phyloP scores from a whole-genome alignment of 2,113 vertebrate species.

The Seriola aureovittata region DNA sequence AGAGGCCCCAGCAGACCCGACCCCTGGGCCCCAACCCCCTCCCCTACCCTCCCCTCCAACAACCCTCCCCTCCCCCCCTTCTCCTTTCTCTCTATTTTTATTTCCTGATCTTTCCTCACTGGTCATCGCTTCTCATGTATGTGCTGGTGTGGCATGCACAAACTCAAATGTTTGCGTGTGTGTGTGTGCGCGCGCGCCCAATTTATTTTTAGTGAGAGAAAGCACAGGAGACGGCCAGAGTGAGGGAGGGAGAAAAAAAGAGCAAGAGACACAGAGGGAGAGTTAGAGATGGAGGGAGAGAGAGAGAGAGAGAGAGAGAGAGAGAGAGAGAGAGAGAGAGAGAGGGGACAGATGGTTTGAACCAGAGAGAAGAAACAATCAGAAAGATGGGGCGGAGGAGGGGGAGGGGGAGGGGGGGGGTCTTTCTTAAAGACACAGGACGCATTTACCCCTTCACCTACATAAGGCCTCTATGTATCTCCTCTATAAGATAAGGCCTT shows the following conservation, averaged over 20 bases:
- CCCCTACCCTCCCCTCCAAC: conserved; percentile 12
- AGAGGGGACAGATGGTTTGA: conserved; percentile 71
- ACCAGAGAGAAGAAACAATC: conserved; percentile 77
- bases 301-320: no score
- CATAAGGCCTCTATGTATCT: conserved; percentile 49
- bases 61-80: neutral
- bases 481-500: neutral
- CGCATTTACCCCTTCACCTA: conserved; percentile 77
- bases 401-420: conserved; percentile 24
- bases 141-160: neutral
- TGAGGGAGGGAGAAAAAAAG: neutral
- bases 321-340: conserved; percentile 20
- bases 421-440: conserved; percentile 81
- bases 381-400: conserved; percentile 62
- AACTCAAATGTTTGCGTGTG: conserved; percentile 34
- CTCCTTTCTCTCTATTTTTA: conserved; percentile 43
- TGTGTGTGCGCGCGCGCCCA: neutral
- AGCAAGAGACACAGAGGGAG: conserved; percentile 19
- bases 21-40: conserved; percentile 56
- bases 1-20: conserved; percentile 54
- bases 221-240: neutral
- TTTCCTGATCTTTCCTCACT: conserved; percentile 30
- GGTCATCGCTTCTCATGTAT: conserved; percentile 13
- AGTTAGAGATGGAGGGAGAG: neutral
- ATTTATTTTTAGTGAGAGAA: conserved; percentile 52